Evolutionary conservation across 2,113 vertebrate genomes (phyloP).

Genomic region (Oncorhynchus clarkii): DNA sequence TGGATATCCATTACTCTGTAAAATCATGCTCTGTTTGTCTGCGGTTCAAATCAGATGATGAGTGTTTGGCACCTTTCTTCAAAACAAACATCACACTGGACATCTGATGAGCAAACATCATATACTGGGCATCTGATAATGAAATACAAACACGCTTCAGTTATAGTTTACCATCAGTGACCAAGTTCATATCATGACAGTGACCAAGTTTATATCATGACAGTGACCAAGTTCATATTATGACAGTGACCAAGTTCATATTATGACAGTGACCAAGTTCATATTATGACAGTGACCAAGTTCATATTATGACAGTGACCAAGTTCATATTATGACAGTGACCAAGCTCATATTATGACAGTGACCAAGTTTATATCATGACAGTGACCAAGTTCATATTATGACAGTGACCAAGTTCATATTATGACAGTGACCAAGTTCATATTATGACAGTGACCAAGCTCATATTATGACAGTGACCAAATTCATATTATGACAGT

Average conservation of each 20-base stretch:
- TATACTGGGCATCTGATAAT: not conserved
- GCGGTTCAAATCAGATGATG: conserved; percentile 55
- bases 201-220: too few relatives aligned
- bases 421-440: too few relatives aligned
- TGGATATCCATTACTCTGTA: conserved; percentile 41
- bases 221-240: too few relatives aligned
- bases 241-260: too few relatives aligned
- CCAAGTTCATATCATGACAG: not conserved
- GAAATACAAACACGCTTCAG: not conserved
- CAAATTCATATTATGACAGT: not conserved
- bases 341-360: too few relatives aligned
- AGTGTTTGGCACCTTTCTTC: not conserved
- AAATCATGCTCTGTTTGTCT: conserved; percentile 51
- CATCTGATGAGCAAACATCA: not conserved
- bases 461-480: not conserved
- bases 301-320: too few relatives aligned
- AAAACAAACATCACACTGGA: not conserved
- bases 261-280: too few relatives aligned
- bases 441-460: not conserved
- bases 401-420: not conserved
- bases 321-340: too few relatives aligned
- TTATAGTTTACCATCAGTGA: not conserved
- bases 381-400: not conserved
- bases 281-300: too few relatives aligned
- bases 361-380: not conserved